Evolutionary conservation across 2,888 invertebrate species (phyloP), one percentile per base, ranked within the genome.

Genomic region (Creontiades dilutus): DNA sequence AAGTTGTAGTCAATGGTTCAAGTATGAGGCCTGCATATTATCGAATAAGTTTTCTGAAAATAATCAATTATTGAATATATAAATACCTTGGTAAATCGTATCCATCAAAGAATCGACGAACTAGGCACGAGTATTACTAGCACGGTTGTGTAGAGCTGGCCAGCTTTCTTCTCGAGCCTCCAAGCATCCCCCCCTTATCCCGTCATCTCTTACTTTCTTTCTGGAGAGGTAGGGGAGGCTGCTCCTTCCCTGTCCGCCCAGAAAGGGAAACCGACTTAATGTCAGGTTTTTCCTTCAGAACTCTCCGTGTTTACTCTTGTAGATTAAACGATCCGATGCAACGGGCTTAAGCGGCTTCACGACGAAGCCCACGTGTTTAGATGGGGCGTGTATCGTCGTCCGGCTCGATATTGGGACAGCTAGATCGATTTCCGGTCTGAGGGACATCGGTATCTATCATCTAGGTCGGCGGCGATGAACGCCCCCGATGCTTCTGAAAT

Each of bases 121-220:
- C 82, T 82, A 52, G 23, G 55, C 82, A 52, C 82, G 82, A 23
- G 37, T 82, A 82, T 47, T 82, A 82, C 82, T 82, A 52, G 82
- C 82, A 82, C 82, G 82, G 82, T 82, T 82, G 82, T 82, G 82
- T 82, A 52, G 82, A 82, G 82, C 82, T 52, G 82, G 55, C 55
- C 82, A 82, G 82, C 82, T 82, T 82, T 82, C 82, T 82, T 82
- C 82, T 82, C 52, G 82, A 82, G 82, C 52, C 82, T 82, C 82
- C 52, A 5, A 27, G 78, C 78, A 52, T 52, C 82, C 82, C 55
- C 81, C 52, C 82, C 82, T 82, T 82, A 82, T 82, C 82, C 78
- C 82, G 82, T 0, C 55, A 82, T 82, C 82, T 82, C 82, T 82
- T 82, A 82, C 82, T 82, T 82, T 82, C 82, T 82, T 82, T 82